Base-by-base conservation (phyloP, 1,140 invertebrate species). In the Lamellibrachia luymesi region DNA sequence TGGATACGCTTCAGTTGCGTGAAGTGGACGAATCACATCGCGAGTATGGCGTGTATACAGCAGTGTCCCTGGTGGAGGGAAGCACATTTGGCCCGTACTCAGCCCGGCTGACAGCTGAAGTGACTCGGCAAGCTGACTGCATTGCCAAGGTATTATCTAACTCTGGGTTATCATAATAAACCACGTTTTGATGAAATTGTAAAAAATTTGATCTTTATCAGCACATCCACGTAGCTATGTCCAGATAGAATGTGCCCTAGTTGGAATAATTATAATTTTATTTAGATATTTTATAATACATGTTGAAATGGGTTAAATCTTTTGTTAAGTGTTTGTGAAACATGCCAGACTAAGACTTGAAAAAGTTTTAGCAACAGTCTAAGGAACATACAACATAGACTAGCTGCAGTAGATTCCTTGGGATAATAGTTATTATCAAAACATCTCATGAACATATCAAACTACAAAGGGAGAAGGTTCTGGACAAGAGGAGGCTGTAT, bases 11-110 rank as follows among this genome's bases (percentile, higher is more conserved):
- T 4, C 90, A 91, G 90, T 49, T 91, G 38, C 90, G 90, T n/a
- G 90, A 91, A 51, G 50, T 49, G 49, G 90, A 91, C 10, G 90
- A 91, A 13, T 51, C 38, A 91, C 49, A 91, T 51, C 90, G 50
- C 22, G 92, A 92, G 52, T 92, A 92, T 52, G 51, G 7, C 92
- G 92, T 92, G 50, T 92, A 52, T 56, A 64, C 92, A 17, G 51
- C 50, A 38, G 50, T 13, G 27, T 17, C 92, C 8, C 0, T 92
- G 52, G 49, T 56, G 50, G 51, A 92, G 52, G 92, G 92, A n/a
- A 92, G 49, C 27, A 92, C 50, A 38, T 92, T 92, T n/a, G 92
- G 92, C 27, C 92, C 92, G 50, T 92, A 92, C 92, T 50, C 91
- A n/a, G 51, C 91, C 64, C 7, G 64, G 13, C 64, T 80, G 64